Evolutionary conservation across 2,113 vertebrate genomes (phyloP).

Genomic region (Oceanites oceanicus): DNA sequence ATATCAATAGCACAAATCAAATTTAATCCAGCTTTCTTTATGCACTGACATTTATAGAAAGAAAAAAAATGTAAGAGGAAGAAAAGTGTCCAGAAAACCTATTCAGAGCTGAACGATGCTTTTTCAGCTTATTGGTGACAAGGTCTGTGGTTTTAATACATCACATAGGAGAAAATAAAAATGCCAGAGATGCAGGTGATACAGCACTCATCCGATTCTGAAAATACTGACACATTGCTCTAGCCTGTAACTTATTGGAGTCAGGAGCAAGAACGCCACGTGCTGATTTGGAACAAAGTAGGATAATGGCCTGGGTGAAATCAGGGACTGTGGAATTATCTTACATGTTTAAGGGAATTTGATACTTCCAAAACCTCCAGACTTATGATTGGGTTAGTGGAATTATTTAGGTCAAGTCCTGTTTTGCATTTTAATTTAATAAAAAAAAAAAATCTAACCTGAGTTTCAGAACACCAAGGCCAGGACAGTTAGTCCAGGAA

Average conservation of each 20-base stretch:
- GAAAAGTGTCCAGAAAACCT: not conserved
- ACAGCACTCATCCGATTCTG: not conserved
- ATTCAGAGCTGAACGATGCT: not conserved
- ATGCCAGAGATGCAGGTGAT: not conserved
- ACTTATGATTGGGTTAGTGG: not conserved
- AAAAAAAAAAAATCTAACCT: not conserved
- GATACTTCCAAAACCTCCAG: not conserved
- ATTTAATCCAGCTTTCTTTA: not conserved
- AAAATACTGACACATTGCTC: not conserved
- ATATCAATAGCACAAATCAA: not conserved
- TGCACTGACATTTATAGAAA: slow-evolving; percentile 2
- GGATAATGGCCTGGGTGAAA: not conserved
- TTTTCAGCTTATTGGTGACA: not conserved
- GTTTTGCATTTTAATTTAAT: not conserved
- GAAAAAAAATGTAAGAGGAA: not conserved
- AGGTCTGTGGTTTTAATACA: not conserved
- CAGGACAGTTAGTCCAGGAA: not conserved
- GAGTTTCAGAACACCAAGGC: not conserved
- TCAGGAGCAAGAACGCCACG: not conserved
- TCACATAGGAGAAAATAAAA: not conserved
- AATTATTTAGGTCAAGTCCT: not conserved
- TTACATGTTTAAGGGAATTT: not conserved
- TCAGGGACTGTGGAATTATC: not conserved
- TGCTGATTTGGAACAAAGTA: not conserved
- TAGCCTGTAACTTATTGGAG: not conserved